phyloP scores from a whole-genome alignment of 1,140 invertebrate genomes.

The Paraescarpia echinospica region DNA sequence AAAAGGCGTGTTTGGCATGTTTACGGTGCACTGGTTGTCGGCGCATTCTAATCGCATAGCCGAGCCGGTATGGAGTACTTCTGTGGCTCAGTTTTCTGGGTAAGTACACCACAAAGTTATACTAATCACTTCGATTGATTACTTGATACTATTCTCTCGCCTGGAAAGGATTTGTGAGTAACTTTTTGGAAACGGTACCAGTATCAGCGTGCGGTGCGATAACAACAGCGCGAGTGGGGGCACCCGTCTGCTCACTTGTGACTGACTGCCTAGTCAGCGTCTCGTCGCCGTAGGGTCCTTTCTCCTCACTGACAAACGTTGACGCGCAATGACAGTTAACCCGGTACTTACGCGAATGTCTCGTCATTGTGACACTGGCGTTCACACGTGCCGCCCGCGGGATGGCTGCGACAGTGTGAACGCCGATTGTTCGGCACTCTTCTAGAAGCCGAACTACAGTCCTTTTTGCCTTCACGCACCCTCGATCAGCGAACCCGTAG shows the following conservation, averaged over 20 bases:
- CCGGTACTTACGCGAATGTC: neutral
- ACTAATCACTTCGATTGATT: neutral
- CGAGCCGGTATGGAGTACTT: neutral
- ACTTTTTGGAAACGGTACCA: neutral
- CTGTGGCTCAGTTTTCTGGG: constrained; percentile 3
- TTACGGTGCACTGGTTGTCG: neutral
- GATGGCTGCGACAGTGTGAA: neutral
- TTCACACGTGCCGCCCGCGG: neutral
- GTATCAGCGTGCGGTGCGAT: neutral
- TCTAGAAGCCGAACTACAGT: too few relatives aligned
- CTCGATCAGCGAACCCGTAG: too few relatives aligned
- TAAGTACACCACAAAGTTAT: neutral
- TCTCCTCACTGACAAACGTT: neutral
- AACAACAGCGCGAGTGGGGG: neutral
- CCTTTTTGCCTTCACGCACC: too few relatives aligned
- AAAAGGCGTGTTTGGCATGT: neutral
- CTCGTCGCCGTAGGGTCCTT: neutral
- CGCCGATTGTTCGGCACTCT: neutral
- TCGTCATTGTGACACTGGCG: neutral
- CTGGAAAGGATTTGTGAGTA: neutral
- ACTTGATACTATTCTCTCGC: neutral
- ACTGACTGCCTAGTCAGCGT: neutral
- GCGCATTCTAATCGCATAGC: neutral
- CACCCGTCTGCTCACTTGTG: neutral
- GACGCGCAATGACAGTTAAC: neutral